These are phyloP conservation scores for Chaetogeoica ovagalla DNA, from an alignment of 2,888 invertebrate species.

Conservation along the genomic window DNA sequence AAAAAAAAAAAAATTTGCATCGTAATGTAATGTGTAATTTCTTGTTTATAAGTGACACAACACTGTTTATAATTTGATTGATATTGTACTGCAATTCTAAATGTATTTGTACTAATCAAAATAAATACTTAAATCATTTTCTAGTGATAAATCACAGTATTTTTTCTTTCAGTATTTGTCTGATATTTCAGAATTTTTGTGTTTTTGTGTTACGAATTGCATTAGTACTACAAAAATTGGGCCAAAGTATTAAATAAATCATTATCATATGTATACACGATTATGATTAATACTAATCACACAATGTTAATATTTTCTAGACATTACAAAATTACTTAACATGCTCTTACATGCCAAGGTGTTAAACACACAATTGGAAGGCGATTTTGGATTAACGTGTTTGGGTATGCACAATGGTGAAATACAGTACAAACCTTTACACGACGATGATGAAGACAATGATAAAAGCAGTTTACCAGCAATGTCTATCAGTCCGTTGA, in stretches of 20 bases:
- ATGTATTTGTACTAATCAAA: too few relatives aligned
- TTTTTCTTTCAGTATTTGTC: too few relatives aligned
- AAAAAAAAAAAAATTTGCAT: too few relatives aligned
- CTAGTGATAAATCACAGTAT: too few relatives aligned
- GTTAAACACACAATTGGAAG: slow-evolving; percentile 33
- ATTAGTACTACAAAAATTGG: not conserved
- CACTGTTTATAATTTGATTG: too few relatives aligned
- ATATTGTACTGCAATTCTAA: too few relatives aligned
- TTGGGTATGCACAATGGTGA: not conserved
- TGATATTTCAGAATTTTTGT: too few relatives aligned
- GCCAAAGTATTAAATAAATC: not conserved
- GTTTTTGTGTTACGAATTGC: too few relatives aligned
- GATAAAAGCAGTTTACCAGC: not conserved
- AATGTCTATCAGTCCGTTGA: not conserved
- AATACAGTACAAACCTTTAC: not conserved
- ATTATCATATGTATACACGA: not conserved
- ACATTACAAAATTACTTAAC: slow-evolving; percentile 6
- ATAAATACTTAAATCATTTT: too few relatives aligned
- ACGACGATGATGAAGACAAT: not conserved
- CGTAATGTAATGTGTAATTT: too few relatives aligned
- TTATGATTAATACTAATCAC: not conserved
- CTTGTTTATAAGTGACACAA: too few relatives aligned
- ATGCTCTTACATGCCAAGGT: slow-evolving; percentile 2
- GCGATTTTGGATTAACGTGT: not conserved
- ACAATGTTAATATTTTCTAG: slow-evolving; percentile 27